These are phyloP conservation scores for Brachionus rotundiformis DNA, from an alignment of 1,140 invertebrate species.

Conservation along the genomic window DNA sequence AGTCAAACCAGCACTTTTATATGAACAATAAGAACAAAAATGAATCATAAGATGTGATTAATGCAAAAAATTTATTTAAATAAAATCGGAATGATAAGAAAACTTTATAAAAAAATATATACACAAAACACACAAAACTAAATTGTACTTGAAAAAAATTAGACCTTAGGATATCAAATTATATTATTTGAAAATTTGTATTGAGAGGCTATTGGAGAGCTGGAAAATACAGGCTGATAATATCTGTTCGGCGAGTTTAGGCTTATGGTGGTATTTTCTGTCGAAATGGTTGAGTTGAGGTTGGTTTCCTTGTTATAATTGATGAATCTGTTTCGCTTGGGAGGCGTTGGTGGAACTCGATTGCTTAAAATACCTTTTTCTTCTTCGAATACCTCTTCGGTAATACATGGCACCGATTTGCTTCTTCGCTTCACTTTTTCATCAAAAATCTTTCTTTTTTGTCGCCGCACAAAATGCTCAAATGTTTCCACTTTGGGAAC, in stretches of 20 bases:
- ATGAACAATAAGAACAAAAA: too few relatives aligned
- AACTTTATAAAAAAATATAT: not conserved
- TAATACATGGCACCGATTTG: conserved; percentile 31
- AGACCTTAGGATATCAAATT: not conserved
- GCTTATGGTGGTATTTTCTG: not conserved
- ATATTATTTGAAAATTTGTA: conserved; percentile 21
- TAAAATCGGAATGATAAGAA: conserved; percentile 8
- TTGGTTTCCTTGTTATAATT: not conserved
- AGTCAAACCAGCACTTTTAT: too few relatives aligned
- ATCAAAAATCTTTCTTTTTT: conserved; percentile 41
- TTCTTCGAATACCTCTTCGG: not conserved
- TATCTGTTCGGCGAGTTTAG: not conserved
- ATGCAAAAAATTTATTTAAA: not conserved
- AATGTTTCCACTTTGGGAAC: conserved; percentile 28
- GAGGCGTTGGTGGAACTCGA: not conserved
- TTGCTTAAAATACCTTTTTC: not conserved
- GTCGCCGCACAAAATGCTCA: not conserved
- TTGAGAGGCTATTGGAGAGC: not conserved
- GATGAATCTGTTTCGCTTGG: conserved; percentile 12
- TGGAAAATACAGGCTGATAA: conserved; percentile 19
- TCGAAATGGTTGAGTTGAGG: not conserved
- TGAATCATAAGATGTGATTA: not conserved
- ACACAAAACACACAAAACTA: not conserved
- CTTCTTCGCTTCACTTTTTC: conserved; percentile 3
- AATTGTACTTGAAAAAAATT: not conserved